A percentile compares a stretch with the other conserved stretches of the same genome.
Conservation (phyloP, 2,797 vertebrate species). For the Parauchenoglanis punctatus region DNA sequence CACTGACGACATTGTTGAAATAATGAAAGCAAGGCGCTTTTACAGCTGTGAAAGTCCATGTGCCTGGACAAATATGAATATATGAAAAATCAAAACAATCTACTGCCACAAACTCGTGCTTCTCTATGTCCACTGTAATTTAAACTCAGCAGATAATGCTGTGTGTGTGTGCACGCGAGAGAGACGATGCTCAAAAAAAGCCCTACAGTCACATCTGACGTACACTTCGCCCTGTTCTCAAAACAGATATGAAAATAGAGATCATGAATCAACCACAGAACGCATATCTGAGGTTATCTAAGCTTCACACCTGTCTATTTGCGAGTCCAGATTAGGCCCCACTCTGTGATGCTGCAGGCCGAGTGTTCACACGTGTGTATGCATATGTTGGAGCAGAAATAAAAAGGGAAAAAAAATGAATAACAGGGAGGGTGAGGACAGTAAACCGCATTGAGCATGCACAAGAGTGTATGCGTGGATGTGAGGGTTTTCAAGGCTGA, state of each 20-base stretch:
- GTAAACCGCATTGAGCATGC: slow-evolving; percentile 2
- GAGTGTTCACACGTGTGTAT: not conserved
- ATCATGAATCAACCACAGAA: not conserved
- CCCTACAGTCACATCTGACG: not conserved
- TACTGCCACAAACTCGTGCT: not conserved
- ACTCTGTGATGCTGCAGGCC: slow-evolving; percentile 6
- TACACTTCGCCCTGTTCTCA: not conserved
- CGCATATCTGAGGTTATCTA: slow-evolving; percentile 14
- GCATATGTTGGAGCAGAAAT: not conserved
- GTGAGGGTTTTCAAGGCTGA: not conserved
- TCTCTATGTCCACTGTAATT: not conserved
- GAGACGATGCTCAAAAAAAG: not conserved
- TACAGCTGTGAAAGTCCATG: not conserved
- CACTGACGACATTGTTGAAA: not conserved
- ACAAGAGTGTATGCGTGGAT: not conserved
- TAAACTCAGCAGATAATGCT: not conserved
- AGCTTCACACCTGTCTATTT: slow-evolving; percentile 21
- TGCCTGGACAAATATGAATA: not conserved
- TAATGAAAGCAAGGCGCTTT: not conserved
- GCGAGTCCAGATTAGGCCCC: slow-evolving; percentile 7
- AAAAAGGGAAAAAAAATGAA: not conserved
- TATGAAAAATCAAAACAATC: not conserved
- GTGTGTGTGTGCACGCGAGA: not conserved
- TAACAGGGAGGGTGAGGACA: not conserved
- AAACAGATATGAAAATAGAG: slow-evolving; percentile 20